Evolutionary conservation across 2,888 invertebrate genomes (phyloP), one percentile per base, ranked within the genome.

Genomic region (Orthosia cruda): DNA sequence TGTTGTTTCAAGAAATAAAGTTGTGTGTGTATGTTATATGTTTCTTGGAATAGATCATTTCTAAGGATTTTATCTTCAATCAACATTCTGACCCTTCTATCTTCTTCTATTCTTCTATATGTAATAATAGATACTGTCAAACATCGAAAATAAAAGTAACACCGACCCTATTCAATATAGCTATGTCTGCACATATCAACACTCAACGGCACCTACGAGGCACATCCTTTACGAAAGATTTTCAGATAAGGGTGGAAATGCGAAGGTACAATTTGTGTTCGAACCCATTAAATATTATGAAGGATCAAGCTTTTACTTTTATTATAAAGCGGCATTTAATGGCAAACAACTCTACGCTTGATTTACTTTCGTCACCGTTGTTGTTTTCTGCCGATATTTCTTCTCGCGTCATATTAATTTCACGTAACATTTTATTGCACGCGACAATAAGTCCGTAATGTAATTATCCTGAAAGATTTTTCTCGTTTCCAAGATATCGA

Each of bases 221-320:
- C 59, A 52, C 16, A 49, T 40, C 20, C 23, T 40, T n/a, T 50
- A 50, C n/a, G 50, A 65, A 65, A 55, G 40, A 65, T 20, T 74
- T 74, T 54, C 16, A 23, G 70, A 61, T 54, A 54, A 69, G 59
- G 52, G 52, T 26, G 26, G 26, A 66, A 54, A 70, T 45, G 26
- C 26, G 69, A 9, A 40, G 9, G 40, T 58, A 77, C n/a, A 78
- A 70, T 54, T 78, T 78, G 20, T 70, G 45, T 57, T 47, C 45
- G 62, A 58, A 52, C 15, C 68, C 64, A 75, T 80, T 84, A 74
- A 74, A 64, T 79, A 79, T 81, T 73, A 77, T 74, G 23, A 57
- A 77, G 74, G 67, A 55, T 65, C 61, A 47, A 67, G 65, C 52
- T 70, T 62, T 50, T 58, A 68, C 47, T 32, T 74, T 49, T 49